Base-by-base conservation (phyloP, 2,888 invertebrate species). In the Pterobdella sp. region DNA sequence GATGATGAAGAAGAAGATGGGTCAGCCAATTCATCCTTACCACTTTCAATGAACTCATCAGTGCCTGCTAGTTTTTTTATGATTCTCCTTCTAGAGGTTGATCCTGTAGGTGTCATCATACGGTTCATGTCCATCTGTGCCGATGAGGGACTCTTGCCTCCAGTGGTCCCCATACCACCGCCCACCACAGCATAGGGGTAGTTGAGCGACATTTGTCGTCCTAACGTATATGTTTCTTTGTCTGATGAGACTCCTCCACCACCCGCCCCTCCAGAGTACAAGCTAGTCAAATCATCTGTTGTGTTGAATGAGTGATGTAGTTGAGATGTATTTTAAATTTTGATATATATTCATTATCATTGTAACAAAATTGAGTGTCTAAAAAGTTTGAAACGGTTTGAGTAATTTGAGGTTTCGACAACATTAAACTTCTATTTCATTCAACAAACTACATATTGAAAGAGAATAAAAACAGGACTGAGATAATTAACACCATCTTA, bases 161-260 rank as follows among this genome's bases (percentile, higher is more conserved):
- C 60, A 34, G 31, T 29, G 14, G 3, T 22, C 10, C n/a, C n/a
- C 29, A 26, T 52, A 1, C 26, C 32, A 31, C 66, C 34, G 10
- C 63, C 63, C 7, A 71, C 63, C 63, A 71, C 31, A 26, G 56
- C 35, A 63, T 60, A 71, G 1, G 71, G 71, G 36, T 49, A 71
- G 26, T 71, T 71, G n/a, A 71, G 36, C 2, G 71, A 71, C 71
- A 71, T 71, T 37, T 71, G 71, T 10, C 71, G 60, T 26, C 71
- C 71, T 37, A 71, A 29, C 1, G 71, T 71, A 26, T 71, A 71
- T 3, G 71, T 71, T 36, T 71, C 71, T 37, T 71, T 71, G 63
- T 71, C 71, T 18, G 71, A 71, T 3, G 71, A 71, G 18, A 71
- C 71, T 69, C 69, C 69, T 29, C 69, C 69, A 14, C 63, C 63